phyloP scores from a whole-genome alignment of 2,888 invertebrate species.

The Eristalinus aeneus region DNA sequence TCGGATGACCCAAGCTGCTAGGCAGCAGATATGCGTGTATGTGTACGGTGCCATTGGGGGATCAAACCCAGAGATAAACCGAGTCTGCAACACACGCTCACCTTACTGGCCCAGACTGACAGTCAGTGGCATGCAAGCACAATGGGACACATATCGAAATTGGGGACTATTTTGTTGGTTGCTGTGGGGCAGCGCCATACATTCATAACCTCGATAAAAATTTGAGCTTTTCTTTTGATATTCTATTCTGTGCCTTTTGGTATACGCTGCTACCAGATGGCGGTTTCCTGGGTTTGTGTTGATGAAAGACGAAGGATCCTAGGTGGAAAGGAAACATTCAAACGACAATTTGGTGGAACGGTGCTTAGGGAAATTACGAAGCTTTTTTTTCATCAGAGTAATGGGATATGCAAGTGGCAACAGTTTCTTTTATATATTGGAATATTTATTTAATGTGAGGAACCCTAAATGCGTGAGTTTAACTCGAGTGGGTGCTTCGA shows the following conservation, averaged over 20 bases:
- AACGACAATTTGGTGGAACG: too few species aligned
- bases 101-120: constrained; percentile 32
- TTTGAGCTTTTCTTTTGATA: constrained; percentile 13
- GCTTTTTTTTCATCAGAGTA: too few species aligned
- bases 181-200: not conserved
- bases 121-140: not conserved
- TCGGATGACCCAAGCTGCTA: constrained; percentile 34
- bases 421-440: too few species aligned
- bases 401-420: too few species aligned
- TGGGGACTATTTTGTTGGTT: not conserved
- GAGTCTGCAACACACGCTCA: not conserved
- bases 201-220: constrained; percentile 14
- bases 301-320: not conserved
- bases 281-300: not conserved
- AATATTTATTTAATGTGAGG: too few species aligned
- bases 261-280: not conserved
- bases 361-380: too few species aligned
- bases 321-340: too few species aligned
- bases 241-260: not conserved
- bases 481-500: too few species aligned
- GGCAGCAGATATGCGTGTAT: not conserved
- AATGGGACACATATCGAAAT: not conserved
- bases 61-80: not conserved
- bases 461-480: too few species aligned
- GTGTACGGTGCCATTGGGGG: too few species aligned